phyloP scores from a whole-genome alignment of 2,113 vertebrate species.

The Rhinoptilus africanus region DNA sequence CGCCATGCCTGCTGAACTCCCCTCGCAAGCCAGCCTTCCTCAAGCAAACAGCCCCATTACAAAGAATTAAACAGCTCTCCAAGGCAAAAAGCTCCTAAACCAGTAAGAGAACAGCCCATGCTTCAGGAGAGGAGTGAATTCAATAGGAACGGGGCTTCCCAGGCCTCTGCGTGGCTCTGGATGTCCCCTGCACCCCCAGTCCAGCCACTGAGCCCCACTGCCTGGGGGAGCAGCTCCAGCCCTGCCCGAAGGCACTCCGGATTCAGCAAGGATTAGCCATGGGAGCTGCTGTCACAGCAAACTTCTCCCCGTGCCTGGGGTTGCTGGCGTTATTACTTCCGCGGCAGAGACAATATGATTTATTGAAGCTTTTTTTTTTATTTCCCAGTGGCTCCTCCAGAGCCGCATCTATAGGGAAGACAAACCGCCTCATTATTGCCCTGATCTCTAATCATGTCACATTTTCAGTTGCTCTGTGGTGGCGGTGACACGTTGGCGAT shows the following conservation, averaged over 20 bases:
- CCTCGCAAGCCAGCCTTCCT: not conserved
- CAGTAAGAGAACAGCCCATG: not conserved
- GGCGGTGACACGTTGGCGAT: not conserved
- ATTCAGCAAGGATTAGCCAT: fast-evolving
- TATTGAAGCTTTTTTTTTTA: not conserved
- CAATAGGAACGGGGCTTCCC: fast-evolving
- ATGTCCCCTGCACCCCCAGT: not conserved
- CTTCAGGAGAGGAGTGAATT: not conserved
- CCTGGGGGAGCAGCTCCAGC: not conserved
- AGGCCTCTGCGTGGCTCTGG: not conserved
- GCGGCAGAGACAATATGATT: not conserved
- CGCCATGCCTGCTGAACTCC: not conserved
- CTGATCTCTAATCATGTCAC: slow-evolving; percentile 8
- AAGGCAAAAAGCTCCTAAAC: not conserved
- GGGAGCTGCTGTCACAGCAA: not conserved
- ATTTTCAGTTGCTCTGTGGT: not conserved
- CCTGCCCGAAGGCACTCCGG: fast-evolving
- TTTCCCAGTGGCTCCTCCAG: slow-evolving; percentile 30
- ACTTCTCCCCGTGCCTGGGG: not conserved
- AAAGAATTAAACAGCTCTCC: not conserved
- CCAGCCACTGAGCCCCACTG: not conserved
- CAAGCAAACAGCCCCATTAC: fast-evolving
- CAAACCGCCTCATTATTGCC: not conserved
- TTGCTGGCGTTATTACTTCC: not conserved
- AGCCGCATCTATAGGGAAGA: not conserved